Percentiles rank a stretch among this genome's conserved stretches.
These are phyloP conservation scores for Leptinotarsa texana DNA, from an alignment of 1,140 invertebrate genomes.

Conservation along the genomic window DNA sequence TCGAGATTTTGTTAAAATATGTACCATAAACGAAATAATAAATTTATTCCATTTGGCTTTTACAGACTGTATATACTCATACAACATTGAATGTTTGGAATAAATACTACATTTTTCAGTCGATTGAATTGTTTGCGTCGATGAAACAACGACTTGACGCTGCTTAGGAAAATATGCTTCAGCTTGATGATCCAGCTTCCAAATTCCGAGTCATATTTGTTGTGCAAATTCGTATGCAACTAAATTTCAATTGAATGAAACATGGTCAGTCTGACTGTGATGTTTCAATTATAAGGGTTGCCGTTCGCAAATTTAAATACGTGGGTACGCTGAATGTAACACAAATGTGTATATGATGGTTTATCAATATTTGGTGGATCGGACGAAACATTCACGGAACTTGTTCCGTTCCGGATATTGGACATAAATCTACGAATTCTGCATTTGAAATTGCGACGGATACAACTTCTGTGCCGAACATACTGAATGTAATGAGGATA, in stretches of 20 bases:
- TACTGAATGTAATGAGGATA: slow-evolving; percentile 40
- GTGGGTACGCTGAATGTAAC: slow-evolving; percentile 38
- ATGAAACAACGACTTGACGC: no score
- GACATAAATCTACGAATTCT: slow-evolving; percentile 41
- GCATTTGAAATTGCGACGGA: slow-evolving; percentile 40
- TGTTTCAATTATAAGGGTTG: slow-evolving; percentile 12
- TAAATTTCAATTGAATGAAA: background rate
- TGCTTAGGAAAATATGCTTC: no score
- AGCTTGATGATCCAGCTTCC: no score
- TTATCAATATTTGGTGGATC: slow-evolving; percentile 46
- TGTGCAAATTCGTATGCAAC: no score
- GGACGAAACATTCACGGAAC: slow-evolving; percentile 36
- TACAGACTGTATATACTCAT: no score
- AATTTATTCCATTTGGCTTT: no score
- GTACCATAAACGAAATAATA: no score
- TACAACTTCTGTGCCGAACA: slow-evolving; percentile 38
- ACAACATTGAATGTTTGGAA: no score
- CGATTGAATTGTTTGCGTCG: no score
- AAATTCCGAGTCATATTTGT: no score
- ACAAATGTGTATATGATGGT: slow-evolving; percentile 43
- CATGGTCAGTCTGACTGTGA: background rate
- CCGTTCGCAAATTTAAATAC: slow-evolving; percentile 12
- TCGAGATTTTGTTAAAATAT: no score
- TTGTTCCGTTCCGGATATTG: slow-evolving; percentile 45
- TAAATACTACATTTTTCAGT: no score